Evolutionary conservation across 1,140 invertebrate species (phyloP), one percentile per base, ranked within the genome.

Genomic region (Thaumatotibia leucotreta): DNA sequence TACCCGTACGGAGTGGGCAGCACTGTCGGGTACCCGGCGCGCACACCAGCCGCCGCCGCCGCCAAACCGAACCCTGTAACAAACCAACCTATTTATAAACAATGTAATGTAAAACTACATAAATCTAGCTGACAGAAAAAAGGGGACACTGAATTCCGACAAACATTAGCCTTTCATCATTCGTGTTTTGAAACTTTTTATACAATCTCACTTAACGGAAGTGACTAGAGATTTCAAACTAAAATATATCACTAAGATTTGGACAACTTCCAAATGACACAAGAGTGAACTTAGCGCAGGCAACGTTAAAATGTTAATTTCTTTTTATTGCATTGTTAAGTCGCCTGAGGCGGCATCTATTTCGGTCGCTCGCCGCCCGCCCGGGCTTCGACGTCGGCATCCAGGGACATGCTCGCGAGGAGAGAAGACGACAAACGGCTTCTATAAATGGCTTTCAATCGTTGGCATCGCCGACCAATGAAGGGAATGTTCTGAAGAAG

Each of bases 1-100:
- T 88, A 96, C 95, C 95, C 94, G 82, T 95, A 95, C 79, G 95
- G 94, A 65, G 94, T 92, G 20, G 93, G 94, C 74, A 96, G 84
- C 33, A 95, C 93, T 32, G 95, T 92, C 22, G 93, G 95, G 78
- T 95, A 95, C 63, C 94, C 94, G 67, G 95, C 91, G 64, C 94
- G 92, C 68, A 95, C 93, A 29, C 94, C 94, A 64, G 88, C 86
- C 4, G 92, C 88, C 61, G 87, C 87, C 9, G 88, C 88, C 4
- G 88, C 85, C 62, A 90, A 52, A 0, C 86, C 85, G 61, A 90
- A 90, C 24, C 88, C 88, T 88, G 85, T 23, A 85, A 86, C 80
- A 81, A 85, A 81, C 62, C 73, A 67, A 65, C 61, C 62, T 77
- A 77, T 79, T 69, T 74, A 58, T 68, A 73, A n/a, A 64, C 61